phyloP scores from a whole-genome alignment of 92 coral and sea anemone species.

The Umimayanthus kanabou region DNA sequence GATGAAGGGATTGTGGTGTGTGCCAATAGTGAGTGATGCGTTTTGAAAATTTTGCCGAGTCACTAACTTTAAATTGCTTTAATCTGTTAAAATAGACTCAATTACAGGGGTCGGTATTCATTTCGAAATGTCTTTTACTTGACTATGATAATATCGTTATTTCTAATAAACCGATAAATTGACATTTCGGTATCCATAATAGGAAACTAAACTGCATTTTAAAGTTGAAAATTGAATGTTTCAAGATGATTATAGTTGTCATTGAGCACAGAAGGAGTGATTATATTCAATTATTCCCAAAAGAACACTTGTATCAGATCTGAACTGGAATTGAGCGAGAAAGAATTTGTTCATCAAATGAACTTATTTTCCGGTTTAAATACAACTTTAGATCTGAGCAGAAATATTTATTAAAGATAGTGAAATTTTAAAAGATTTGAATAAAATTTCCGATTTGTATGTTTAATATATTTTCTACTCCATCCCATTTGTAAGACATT shows the following conservation, averaged over 20 bases:
- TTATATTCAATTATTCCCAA: no score
- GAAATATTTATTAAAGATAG: background rate
- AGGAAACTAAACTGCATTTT: background rate
- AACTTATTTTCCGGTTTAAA: no score
- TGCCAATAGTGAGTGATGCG: background rate
- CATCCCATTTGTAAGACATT: background rate
- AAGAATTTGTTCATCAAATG: background rate
- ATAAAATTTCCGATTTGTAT: background rate
- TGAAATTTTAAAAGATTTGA: background rate
- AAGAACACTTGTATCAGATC: no score
- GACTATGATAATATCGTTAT: background rate
- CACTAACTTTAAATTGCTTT: no score
- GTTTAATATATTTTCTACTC: background rate
- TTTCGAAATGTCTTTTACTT: background rate
- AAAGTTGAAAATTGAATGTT: no score
- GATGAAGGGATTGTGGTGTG: no score
- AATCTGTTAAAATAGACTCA: no score
- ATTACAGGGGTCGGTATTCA: background rate
- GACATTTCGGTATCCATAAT: background rate
- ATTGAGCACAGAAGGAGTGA: background rate
- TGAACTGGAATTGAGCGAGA: background rate
- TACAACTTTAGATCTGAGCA: background rate
- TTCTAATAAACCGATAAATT: background rate
- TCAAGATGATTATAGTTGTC: background rate
- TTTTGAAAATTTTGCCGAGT: no score